Conservation (phyloP, 2,888 invertebrate species). For the Flabesymbios commensalis region DNA sequence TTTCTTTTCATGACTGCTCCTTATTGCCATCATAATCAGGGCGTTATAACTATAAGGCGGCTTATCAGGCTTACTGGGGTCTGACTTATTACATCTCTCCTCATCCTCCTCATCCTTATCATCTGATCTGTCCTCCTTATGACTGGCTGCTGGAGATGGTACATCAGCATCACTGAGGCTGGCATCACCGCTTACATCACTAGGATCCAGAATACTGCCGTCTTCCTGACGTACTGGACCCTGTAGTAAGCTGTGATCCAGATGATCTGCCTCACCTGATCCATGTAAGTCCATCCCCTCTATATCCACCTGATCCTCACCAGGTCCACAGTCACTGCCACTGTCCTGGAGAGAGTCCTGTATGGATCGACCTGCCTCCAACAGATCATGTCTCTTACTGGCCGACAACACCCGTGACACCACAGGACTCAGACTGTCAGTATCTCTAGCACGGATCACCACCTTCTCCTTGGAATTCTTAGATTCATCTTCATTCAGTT, state of each 20-base stretch:
- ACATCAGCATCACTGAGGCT: not conserved
- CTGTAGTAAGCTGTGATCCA: too few relatives aligned
- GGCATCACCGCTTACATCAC: not conserved
- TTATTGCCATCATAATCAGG: conserved; percentile 98
- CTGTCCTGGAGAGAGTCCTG: not conserved
- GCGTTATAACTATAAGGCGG: conserved; percentile 99
- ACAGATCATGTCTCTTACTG: not conserved
- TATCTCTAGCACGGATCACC: not conserved
- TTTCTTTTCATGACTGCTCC: conserved; percentile 89
- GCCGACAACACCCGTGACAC: not conserved
- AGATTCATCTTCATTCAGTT: not conserved
- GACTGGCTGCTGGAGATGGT: not conserved
- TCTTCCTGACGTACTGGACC: not conserved
- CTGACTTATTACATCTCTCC: not conserved
- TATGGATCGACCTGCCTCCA: not conserved
- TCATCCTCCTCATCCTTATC: not conserved
- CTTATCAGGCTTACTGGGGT: conserved; percentile 64
- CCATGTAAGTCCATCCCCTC: not conserved
- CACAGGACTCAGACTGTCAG: not conserved
- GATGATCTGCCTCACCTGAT: not conserved
- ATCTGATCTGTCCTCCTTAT: not conserved
- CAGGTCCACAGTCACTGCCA: not conserved
- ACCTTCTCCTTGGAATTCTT: not conserved
- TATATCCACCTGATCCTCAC: not conserved
- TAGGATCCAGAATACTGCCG: too few relatives aligned